phyloP scores from a whole-genome alignment of 2,888 invertebrate species.

The Apodemia zela region DNA sequence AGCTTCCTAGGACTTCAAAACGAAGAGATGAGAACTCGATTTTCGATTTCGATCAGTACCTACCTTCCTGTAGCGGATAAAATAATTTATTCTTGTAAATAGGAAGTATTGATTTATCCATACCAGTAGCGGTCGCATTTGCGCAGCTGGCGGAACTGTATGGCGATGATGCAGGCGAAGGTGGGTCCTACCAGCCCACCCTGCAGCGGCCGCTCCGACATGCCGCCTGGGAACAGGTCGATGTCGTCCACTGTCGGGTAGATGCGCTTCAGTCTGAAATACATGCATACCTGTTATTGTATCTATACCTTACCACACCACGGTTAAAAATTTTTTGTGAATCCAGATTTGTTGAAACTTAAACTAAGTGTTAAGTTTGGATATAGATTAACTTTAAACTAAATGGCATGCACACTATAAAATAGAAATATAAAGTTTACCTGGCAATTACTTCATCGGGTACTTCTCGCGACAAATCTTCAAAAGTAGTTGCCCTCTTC shows the following conservation, averaged over 20 bases:
- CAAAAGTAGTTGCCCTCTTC: slow-evolving; percentile 90
- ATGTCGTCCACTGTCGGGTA: slow-evolving; percentile 96
- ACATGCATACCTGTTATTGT: background rate
- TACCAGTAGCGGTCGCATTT: slow-evolving; percentile 97
- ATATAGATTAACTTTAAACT: no score
- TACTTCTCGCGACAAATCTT: slow-evolving; percentile 92
- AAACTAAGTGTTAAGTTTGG: no score
- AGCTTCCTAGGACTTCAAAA: no score
- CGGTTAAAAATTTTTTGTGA: no score
- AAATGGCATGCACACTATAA: no score
- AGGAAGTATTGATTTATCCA: slow-evolving; percentile 35
- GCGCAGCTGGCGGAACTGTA: slow-evolving; percentile 93
- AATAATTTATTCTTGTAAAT: background rate
- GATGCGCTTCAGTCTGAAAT: slow-evolving; percentile 84
- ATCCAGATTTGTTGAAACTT: no score
- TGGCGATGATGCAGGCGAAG: slow-evolving; percentile 95
- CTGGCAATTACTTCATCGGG: slow-evolving; percentile 89
- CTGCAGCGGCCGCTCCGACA: slow-evolving; percentile 92
- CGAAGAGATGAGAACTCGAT: no score
- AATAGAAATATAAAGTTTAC: slow-evolving; percentile 34
- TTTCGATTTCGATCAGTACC: no score
- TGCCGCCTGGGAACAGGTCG: slow-evolving; percentile 96
- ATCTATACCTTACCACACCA: no score
- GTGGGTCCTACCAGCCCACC: slow-evolving; percentile 97
- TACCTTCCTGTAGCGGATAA: no score